A percentile compares a stretch with the other conserved stretches of the same genome.
Evolutionary conservation across 2,113 vertebrate species (phyloP).

Genomic region (Lynx canadensis): DNA sequence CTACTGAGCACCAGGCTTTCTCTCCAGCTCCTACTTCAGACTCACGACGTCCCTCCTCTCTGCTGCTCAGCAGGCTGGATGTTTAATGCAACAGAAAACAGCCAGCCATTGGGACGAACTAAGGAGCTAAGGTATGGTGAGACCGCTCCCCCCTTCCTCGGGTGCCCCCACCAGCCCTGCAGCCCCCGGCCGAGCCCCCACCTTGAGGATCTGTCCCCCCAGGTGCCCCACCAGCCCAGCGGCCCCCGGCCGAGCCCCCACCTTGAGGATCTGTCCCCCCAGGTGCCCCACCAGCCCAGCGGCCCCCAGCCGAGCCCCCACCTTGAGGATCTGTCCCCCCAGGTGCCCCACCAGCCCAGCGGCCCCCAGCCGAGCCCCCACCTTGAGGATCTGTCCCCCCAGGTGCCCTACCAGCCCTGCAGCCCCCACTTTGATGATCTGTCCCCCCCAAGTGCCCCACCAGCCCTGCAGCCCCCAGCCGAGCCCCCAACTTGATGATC

Average conservation of each 20-base stretch:
- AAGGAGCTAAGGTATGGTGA: not conserved
- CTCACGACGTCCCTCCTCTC: not conserved
- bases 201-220: not conserved
- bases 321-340: conserved; percentile 96
- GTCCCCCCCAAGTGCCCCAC: conserved; percentile 80
- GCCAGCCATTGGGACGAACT: not conserved
- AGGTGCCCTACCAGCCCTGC: not conserved
- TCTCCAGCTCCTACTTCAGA: not conserved
- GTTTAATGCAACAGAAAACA: accelerated
- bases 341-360: too few relatives aligned
- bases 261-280: not conserved
- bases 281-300: not conserved
- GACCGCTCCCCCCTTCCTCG: not conserved
- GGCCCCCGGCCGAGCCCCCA: too few relatives aligned
- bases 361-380: too few relatives aligned
- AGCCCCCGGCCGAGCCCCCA: too few relatives aligned
- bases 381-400: not conserved
- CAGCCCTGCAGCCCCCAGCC: too few relatives aligned
- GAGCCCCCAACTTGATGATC: too few relatives aligned
- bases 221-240: not conserved
- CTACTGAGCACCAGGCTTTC: not conserved
- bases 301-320: conserved; percentile 59
- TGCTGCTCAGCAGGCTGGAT: not conserved
- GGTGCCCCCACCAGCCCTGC: too few relatives aligned
- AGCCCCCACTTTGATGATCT: conserved; percentile 94